These are phyloP conservation scores for Chaetops frenatus DNA, from an alignment of 2,113 vertebrate genomes.

Conservation along the genomic window DNA sequence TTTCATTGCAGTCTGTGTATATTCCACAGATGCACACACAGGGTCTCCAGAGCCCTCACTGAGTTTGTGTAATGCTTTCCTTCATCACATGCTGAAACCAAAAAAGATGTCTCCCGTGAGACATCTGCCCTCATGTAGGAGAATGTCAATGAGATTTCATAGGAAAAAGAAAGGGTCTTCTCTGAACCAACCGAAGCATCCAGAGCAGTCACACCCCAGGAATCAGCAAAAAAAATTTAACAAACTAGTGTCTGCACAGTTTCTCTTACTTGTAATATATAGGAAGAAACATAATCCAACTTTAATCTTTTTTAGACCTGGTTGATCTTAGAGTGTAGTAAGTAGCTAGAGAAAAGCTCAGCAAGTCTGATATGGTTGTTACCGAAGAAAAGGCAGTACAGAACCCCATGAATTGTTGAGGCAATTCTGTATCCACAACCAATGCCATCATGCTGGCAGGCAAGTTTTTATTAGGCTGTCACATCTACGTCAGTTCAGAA, in stretches of 20 bases:
- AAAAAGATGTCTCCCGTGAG: not conserved
- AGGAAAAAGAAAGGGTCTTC: not conserved
- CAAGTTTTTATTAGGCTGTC: constrained; percentile 36
- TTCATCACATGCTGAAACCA: not conserved
- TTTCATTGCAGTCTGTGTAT: not conserved
- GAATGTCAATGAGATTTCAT: not conserved
- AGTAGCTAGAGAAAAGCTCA: constrained; percentile 8
- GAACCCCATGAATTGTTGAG: not conserved
- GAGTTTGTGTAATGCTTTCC: not conserved
- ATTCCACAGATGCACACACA: not conserved
- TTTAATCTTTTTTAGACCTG: not conserved
- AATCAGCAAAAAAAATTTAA: not conserved
- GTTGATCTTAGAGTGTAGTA: not conserved
- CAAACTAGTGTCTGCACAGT: not conserved
- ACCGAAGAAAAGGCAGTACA: not conserved
- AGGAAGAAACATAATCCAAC: not conserved
- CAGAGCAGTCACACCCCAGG: not conserved
- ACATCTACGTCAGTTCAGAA: constrained; percentile 22
- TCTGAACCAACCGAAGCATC: not conserved
- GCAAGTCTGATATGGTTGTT: constrained; percentile 14
- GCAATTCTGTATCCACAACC: constrained; percentile 3
- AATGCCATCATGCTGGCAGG: not conserved
- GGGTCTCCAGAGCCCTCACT: not conserved
- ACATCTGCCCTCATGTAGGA: not conserved
- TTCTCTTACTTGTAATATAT: not conserved